phyloP scores from a whole-genome alignment of 2,797 vertebrate genomes.

The Anguilla megastoma region DNA sequence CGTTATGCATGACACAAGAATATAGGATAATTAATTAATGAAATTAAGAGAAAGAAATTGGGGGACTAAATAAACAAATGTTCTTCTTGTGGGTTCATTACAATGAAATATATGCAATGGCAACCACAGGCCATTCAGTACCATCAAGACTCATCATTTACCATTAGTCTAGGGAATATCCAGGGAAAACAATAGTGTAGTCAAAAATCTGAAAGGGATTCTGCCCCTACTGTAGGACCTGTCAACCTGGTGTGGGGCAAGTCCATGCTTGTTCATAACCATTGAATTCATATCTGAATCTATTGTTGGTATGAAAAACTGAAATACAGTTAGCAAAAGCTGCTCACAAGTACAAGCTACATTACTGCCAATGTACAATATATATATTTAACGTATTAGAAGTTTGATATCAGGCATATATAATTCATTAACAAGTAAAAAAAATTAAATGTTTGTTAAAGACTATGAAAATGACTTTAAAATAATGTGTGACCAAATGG shows the following conservation, averaged over 20 bases:
- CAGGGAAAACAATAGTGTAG: neutral
- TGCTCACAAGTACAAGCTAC: neutral
- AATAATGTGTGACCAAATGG: neutral
- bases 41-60: neutral
- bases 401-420: neutral
- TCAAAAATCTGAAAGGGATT: neutral
- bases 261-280: neutral
- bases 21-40: neutral
- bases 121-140: neutral
- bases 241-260: neutral
- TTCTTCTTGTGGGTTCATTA: neutral
- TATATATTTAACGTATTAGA: neutral
- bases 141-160: neutral
- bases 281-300: neutral
- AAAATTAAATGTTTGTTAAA: neutral
- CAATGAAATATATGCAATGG: neutral
- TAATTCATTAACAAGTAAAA: neutral
- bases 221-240: neutral
- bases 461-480: neutral
- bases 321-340: neutral
- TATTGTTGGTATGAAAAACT: neutral
- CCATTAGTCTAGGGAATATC: neutral
- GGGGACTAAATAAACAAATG: neutral
- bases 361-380: neutral
- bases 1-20: neutral